Base-by-base conservation (phyloP, 2,797 vertebrate species). In the Protonibea diacanthus region DNA sequence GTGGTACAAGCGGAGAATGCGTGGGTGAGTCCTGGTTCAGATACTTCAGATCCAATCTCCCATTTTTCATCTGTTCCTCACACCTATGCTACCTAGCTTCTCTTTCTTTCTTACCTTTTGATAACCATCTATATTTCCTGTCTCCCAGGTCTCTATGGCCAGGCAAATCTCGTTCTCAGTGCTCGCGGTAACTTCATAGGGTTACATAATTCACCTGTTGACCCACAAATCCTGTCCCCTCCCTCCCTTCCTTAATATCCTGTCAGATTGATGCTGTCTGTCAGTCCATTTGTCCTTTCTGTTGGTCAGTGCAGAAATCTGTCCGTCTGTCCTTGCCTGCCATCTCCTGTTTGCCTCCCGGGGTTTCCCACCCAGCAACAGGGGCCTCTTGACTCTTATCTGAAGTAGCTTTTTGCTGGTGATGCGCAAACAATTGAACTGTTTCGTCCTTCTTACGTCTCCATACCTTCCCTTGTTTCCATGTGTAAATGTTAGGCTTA, bases 1-100 rank as follows among this genome's bases (percentile, higher is more conserved):
- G 85, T 99, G 98, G 97, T 98, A 99, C 90, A 98, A 97, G 90
- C 94, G 95, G 89, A 95, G 96, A 90, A 97, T 98, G 94, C 96
- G 96, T 47, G 97, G 98, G 98, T 99, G 85, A 96, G 97, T 93
- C 33, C 21, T 29, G 0, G 18, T 25, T 18, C 8, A 15, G 33
- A 59, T 1, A 25, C 15, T 10, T 42, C 0, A 2, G 6, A 63
- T 23, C 45, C 52, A 11, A 14, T 57, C 74, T 63, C 52, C 29
- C 76, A 79, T 77, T 75, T 79, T 95, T 95, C 87, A 78, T 73
- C 66, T 79, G 49, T 53, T 89, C 84, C 70, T 87, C 78, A 63
- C 76, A 82, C 52, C 83, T 78, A 6, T 76, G 61, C 76, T 78
- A 21, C 83, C 75, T 74, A 58, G 42, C 70, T 51, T 83, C 73